A percentile compares a stretch with the other conserved stretches of the same genome.
Evolutionary conservation across 1,140 invertebrate genomes (phyloP).

Genomic region (Drosophila burlai): DNA sequence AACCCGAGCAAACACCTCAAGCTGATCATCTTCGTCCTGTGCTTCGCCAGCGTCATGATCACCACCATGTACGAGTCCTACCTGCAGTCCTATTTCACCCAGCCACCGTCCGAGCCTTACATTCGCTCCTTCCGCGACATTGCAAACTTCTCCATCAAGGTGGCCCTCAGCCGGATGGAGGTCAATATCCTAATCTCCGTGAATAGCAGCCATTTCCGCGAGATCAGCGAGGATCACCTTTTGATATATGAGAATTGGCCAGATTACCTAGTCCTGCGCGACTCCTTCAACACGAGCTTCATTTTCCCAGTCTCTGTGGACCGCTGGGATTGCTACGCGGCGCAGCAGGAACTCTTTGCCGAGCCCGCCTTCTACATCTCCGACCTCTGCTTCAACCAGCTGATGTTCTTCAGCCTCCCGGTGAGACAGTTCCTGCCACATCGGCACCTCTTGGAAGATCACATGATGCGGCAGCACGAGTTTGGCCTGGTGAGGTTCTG

Average conservation of each 20-base stretch:
- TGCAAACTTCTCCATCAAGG: slow-evolving; percentile 11
- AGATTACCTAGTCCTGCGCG: slow-evolving; percentile 18
- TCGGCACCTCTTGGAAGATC: slow-evolving; percentile 50
- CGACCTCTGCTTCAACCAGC: slow-evolving; percentile 43
- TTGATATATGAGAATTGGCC: slow-evolving; percentile 11
- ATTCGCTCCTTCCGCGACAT: slow-evolving; percentile 46
- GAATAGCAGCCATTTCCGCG: not conserved
- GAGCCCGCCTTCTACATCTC: slow-evolving; percentile 50
- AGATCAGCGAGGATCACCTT: not conserved
- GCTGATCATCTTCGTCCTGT: slow-evolving; percentile 47
- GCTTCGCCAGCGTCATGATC: slow-evolving; percentile 58
- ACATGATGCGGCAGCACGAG: slow-evolving; percentile 42
- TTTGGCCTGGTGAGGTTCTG: slow-evolving; percentile 47
- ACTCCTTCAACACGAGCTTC: slow-evolving; percentile 47
- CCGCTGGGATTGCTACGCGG: slow-evolving; percentile 43
- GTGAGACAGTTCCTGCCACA: slow-evolving; percentile 43
- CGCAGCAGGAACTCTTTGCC: slow-evolving; percentile 49
- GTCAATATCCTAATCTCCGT: not conserved
- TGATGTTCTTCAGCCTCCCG: slow-evolving; percentile 27
- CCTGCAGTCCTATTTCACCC: slow-evolving; percentile 48
- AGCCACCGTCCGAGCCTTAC: slow-evolving; percentile 38
- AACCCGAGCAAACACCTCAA: slow-evolving; percentile 50
- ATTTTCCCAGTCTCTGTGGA: slow-evolving; percentile 28
- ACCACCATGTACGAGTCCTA: slow-evolving; percentile 70
- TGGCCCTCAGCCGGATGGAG: slow-evolving; percentile 13